These are phyloP conservation scores for Chloroceryle aenea DNA, from an alignment of 2,113 vertebrate genomes.

Conservation along the genomic window DNA sequence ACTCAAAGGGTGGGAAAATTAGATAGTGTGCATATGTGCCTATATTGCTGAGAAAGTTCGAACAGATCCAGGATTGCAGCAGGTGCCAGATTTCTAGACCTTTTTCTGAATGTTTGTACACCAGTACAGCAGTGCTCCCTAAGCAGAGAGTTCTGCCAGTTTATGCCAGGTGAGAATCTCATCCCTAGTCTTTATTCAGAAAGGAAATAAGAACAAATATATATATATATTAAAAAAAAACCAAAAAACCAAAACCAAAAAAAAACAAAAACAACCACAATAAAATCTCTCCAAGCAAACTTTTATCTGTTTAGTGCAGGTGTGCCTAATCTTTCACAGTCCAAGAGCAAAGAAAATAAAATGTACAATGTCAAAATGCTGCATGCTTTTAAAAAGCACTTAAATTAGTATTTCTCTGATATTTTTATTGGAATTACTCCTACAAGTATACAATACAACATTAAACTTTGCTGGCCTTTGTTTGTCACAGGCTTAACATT, in stretches of 20 bases:
- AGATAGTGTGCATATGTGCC: background rate
- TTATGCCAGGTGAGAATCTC: background rate
- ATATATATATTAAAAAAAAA: too few species aligned
- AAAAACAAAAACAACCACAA: background rate
- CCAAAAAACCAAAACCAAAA: background rate
- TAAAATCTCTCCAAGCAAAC: background rate
- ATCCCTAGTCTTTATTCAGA: background rate
- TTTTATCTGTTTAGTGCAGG: constrained; percentile 25
- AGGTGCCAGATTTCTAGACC: background rate
- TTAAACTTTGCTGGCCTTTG: background rate
- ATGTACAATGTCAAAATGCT: background rate
- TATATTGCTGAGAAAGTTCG: background rate
- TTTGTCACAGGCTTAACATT: fast-evolving
- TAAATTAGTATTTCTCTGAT: constrained; percentile 1
- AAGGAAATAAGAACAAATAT: background rate
- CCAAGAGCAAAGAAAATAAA: constrained; percentile 1
- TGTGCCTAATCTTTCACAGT: constrained; percentile 25
- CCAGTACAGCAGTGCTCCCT: background rate
- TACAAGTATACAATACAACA: background rate
- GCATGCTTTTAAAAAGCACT: background rate
- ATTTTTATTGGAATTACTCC: constrained; percentile 5
- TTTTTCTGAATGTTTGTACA: background rate
- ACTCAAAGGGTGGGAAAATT: background rate
- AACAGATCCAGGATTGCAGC: background rate
- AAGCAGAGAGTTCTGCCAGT: background rate